phyloP scores from a whole-genome alignment of 2,888 invertebrate species.

The Mimas tiliae region DNA sequence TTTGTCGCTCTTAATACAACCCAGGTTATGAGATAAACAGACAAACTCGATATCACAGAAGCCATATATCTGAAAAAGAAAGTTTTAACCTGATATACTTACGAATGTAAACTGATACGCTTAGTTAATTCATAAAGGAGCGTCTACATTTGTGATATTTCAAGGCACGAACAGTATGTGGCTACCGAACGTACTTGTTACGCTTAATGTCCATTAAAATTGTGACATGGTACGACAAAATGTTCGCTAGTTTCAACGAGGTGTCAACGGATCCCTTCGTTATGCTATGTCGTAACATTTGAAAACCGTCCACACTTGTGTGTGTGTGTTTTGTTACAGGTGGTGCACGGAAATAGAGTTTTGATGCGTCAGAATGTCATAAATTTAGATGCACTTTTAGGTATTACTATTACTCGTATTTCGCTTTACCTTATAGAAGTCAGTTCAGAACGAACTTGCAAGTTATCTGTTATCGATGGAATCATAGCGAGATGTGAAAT shows the following conservation, averaged over 20 bases:
- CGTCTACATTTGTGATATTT: too few species aligned
- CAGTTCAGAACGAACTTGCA: slow-evolving; percentile 89
- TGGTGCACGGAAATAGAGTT: too few species aligned
- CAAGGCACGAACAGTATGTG: too few species aligned
- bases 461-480: slow-evolving; percentile 89
- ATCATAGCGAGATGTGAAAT: slow-evolving; percentile 97
- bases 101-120: slow-evolving; percentile 12
- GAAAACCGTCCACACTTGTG: too few species aligned
- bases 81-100: slow-evolving; percentile 1
- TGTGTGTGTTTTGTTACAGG: too few species aligned
- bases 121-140: not conserved
- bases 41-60: slow-evolving; percentile 93
- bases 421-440: slow-evolving; percentile 89
- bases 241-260: too few species aligned
- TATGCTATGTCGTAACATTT: too few species aligned
- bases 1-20: slow-evolving; percentile 85
- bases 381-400: not conserved
- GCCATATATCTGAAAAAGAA: slow-evolving; percentile 90
- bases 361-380: too few species aligned
- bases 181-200: too few species aligned
- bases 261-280: too few species aligned
- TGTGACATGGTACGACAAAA: too few species aligned
- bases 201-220: too few species aligned
- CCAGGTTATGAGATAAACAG: slow-evolving; percentile 93
- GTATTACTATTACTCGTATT: not conserved